phyloP scores from a whole-genome alignment of 1,140 invertebrate genomes.

The Drosophila asahinai region DNA sequence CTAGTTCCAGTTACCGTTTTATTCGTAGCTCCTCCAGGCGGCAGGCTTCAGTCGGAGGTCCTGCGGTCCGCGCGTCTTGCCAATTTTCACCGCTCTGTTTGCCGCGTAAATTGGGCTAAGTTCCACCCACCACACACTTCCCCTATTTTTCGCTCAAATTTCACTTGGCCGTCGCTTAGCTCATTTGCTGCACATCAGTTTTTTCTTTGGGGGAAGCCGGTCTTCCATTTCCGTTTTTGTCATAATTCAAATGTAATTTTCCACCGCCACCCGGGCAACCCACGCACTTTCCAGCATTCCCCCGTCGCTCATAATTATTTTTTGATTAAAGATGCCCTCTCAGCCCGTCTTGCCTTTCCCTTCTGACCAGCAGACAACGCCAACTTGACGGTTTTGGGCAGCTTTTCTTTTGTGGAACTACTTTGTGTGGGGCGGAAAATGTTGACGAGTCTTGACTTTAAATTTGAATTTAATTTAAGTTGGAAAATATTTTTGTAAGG shows the following conservation, averaged over 20 bases:
- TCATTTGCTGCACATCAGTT: constrained; percentile 71
- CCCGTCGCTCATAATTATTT: constrained; percentile 77
- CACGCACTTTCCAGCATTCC: constrained; percentile 31
- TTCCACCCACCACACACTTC: not conserved
- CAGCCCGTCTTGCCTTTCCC: not conserved
- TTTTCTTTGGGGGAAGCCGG: constrained; percentile 1
- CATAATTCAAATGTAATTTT: constrained; percentile 81
- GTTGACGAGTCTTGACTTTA: constrained; percentile 17
- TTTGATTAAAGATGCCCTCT: constrained; percentile 73
- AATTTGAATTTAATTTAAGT: constrained; percentile 42
- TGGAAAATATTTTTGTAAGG: constrained; percentile 14
- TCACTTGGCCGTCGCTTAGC: constrained; percentile 72
- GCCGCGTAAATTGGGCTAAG: constrained; percentile 64
- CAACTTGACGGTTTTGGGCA: constrained; percentile 32
- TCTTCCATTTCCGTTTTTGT: constrained; percentile 34
- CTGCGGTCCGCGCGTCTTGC: constrained; percentile 38
- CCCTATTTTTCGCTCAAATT: constrained; percentile 53
- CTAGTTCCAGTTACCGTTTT: constrained; percentile 26
- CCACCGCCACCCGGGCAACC: constrained; percentile 30
- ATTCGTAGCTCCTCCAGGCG: not conserved
- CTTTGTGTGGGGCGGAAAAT: constrained; percentile 17
- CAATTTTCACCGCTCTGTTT: constrained; percentile 69
- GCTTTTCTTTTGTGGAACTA: constrained; percentile 37
- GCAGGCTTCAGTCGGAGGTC: constrained; percentile 17
- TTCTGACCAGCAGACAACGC: constrained; percentile 18